Percentiles rank a stretch among this genome's conserved stretches.
Evolutionary conservation across 2,888 invertebrate genomes (phyloP).

Genomic region (Acrobasis repandana): DNA sequence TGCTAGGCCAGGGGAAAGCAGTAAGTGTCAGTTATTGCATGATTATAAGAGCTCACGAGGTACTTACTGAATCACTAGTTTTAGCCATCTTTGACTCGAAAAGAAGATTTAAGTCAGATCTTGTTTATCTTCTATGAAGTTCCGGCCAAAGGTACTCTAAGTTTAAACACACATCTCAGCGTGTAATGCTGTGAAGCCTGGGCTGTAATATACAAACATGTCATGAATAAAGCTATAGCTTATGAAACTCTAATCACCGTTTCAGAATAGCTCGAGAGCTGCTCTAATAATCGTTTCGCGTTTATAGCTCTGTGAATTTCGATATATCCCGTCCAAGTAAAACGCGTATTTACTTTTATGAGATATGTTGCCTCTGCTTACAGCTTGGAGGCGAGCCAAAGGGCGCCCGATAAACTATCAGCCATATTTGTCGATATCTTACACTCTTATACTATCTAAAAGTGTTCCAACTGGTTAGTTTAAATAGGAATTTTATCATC

Average conservation of each 20-base stretch:
- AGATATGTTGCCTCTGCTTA: constrained; percentile 27
- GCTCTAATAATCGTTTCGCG: constrained; percentile 33
- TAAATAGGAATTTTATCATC: background rate
- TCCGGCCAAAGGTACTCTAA: no score
- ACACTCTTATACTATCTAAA: background rate
- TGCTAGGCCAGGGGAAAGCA: no score
- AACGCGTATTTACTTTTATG: constrained; percentile 32
- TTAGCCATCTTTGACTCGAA: no score
- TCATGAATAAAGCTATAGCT: background rate
- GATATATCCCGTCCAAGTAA: constrained; percentile 29
- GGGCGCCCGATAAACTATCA: constrained; percentile 22
- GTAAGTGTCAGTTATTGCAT: no score
- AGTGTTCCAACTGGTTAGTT: background rate
- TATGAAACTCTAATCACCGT: background rate
- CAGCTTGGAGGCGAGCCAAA: constrained; percentile 30
- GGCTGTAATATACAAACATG: background rate
- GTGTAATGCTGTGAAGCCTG: no score
- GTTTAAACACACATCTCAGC: no score
- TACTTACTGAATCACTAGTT: no score
- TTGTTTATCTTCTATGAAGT: no score
- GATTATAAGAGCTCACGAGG: no score
- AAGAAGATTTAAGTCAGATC: no score
- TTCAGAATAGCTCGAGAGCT: constrained; percentile 28
- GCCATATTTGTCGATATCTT: constrained; percentile 21
- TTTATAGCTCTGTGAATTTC: constrained; percentile 30